These are phyloP conservation scores for Chrysochloris asiatica DNA, from an alignment of 2,113 vertebrate species.

Conservation along the genomic window DNA sequence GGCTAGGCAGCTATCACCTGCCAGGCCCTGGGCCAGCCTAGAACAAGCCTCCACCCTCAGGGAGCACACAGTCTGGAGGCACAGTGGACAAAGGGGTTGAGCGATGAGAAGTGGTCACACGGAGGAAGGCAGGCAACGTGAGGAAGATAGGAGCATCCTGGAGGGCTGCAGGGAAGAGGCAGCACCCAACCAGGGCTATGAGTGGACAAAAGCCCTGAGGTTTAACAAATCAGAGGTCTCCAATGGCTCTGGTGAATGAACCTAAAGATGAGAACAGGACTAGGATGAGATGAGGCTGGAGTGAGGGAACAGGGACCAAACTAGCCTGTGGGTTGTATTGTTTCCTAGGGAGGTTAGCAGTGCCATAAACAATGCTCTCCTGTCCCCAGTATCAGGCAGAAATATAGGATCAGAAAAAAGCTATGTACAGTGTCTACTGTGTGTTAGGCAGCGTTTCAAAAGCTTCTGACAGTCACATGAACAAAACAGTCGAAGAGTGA, in stretches of 20 bases:
- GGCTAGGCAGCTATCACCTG: background rate
- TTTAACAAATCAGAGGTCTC: background rate
- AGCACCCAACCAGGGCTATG: background rate
- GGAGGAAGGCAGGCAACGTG: background rate
- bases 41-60: background rate
- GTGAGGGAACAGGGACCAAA: background rate
- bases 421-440: accelerated
- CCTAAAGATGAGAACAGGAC: background rate
- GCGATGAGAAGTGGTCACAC: background rate
- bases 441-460: background rate
- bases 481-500: background rate
- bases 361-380: background rate
- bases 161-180: background rate
- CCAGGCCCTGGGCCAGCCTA: background rate
- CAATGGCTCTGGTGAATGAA: background rate
- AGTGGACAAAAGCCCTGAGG: constrained; percentile 44
- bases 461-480: background rate
- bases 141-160: background rate
- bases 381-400: background rate
- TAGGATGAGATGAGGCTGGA: background rate
- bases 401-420: background rate
- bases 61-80: background rate
- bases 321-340: background rate
- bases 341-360: background rate
- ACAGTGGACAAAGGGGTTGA: background rate